Percentiles rank a stretch among this genome's conserved stretches.
Evolutionary conservation across 1,140 invertebrate species (phyloP).

Genomic region (Pemphigus obesinymphae): DNA sequence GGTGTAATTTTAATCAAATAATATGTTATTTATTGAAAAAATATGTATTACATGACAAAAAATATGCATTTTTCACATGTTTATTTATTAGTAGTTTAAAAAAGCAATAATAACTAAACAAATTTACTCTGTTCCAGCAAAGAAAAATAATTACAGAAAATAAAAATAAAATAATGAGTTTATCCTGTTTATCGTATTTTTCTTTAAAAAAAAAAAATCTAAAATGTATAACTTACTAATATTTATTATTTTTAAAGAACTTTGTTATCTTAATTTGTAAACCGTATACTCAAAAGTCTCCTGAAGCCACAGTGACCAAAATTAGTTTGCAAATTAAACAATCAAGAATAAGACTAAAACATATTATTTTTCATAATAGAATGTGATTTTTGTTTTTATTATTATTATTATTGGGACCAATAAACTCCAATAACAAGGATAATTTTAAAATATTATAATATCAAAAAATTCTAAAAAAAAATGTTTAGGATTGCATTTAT

Average conservation of each 20-base stretch:
- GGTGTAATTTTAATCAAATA: slow-evolving; percentile 22
- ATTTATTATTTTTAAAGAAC: no score
- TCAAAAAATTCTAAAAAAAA: slow-evolving; percentile 20
- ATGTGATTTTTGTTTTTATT: not conserved
- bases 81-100: not conserved
- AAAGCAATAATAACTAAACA: slow-evolving; percentile 23
- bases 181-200: not conserved
- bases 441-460: not conserved
- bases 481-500: not conserved
- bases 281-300: not conserved
- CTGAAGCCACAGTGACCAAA: not conserved
- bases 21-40: not conserved
- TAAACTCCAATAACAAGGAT: slow-evolving; percentile 27
- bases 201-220: no score
- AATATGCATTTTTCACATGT: not conserved
- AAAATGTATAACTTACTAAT: no score
- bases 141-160: not conserved
- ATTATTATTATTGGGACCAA: slow-evolving; percentile 29
- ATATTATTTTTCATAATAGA: slow-evolving; percentile 4
- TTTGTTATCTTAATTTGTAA: not conserved
- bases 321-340: slow-evolving; percentile 29
- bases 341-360: slow-evolving; percentile 26
- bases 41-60: not conserved
- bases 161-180: not conserved
- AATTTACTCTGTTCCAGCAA: not conserved